Conservation (phyloP, 2,113 vertebrate genomes). For the Leucoraja erinaceus region DNA sequence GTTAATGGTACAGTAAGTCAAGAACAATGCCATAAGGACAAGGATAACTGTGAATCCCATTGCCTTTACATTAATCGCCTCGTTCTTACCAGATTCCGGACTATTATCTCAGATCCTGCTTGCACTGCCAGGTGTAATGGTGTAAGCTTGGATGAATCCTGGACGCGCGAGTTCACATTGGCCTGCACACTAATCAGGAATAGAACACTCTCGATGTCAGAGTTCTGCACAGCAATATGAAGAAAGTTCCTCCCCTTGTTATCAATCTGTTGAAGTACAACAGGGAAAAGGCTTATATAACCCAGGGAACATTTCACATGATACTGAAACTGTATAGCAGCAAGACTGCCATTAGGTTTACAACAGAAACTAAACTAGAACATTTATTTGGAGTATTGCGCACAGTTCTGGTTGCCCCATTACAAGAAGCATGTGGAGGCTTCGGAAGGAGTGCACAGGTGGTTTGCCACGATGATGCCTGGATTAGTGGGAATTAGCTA, state of each 20-base stretch:
- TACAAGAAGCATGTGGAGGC: no score
- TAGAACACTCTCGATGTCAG: constrained; percentile 93
- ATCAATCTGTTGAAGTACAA: constrained; percentile 69
- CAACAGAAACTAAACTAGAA: no score
- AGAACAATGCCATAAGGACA: background rate
- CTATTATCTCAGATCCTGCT: constrained; percentile 93
- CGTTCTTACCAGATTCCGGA: constrained; percentile 82
- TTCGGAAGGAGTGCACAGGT: no score
- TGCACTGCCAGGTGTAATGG: constrained; percentile 93
- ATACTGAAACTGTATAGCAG: background rate
- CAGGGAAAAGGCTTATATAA: background rate
- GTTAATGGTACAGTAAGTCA: background rate
- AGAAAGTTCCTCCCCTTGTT: constrained; percentile 97
- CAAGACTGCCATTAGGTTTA: background rate
- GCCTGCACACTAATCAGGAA: constrained; percentile 97
- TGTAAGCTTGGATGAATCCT: constrained; percentile 88
- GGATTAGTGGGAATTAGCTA: no score
- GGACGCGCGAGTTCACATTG: constrained; percentile 90
- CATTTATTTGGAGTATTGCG: no score
- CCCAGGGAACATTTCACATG: background rate
- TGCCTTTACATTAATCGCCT: background rate
- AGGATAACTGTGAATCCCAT: background rate
- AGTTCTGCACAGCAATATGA: constrained; percentile 87
- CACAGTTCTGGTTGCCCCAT: no score
- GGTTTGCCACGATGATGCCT: no score